Conservation (phyloP, 2,797 vertebrate species). For the Malacoctenus gilli region DNA sequence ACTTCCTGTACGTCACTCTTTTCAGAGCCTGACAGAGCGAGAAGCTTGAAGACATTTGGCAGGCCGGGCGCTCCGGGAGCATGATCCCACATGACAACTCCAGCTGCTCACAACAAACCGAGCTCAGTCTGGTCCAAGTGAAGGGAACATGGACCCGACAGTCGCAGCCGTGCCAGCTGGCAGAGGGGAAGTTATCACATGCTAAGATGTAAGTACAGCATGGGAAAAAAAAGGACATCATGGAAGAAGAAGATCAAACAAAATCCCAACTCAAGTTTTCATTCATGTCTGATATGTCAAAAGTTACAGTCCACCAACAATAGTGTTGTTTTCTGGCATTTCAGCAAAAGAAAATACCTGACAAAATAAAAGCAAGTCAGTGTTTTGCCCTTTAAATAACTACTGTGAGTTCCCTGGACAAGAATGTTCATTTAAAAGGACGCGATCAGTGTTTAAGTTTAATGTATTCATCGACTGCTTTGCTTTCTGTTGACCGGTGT, state of each 20-base stretch:
- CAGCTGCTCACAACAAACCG: constrained; percentile 37
- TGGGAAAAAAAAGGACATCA: no score
- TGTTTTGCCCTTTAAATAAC: not conserved
- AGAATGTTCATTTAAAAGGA: no score
- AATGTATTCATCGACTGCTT: not conserved
- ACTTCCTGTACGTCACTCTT: not conserved
- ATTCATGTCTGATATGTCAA: no score
- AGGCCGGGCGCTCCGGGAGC: not conserved
- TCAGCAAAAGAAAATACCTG: no score
- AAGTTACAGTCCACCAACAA: no score
- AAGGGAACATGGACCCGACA: constrained; percentile 75
- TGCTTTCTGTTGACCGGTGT: not conserved
- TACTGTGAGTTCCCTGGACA: no score
- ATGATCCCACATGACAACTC: constrained; percentile 26
- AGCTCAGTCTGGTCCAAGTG: constrained; percentile 74
- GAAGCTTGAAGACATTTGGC: not conserved
- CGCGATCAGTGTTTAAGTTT: no score
- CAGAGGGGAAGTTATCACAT: constrained; percentile 65
- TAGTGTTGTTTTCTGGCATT: no score
- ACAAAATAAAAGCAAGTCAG: no score
- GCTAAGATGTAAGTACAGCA: constrained; percentile 81
- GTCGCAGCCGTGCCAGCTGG: constrained; percentile 31
- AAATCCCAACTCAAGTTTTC: no score
- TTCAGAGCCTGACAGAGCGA: not conserved
- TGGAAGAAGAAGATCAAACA: no score